Percentiles rank a stretch among this genome's conserved stretches.
Evolutionary conservation across 2,888 invertebrate genomes (phyloP).

Genomic region (Panzeria rudis): DNA sequence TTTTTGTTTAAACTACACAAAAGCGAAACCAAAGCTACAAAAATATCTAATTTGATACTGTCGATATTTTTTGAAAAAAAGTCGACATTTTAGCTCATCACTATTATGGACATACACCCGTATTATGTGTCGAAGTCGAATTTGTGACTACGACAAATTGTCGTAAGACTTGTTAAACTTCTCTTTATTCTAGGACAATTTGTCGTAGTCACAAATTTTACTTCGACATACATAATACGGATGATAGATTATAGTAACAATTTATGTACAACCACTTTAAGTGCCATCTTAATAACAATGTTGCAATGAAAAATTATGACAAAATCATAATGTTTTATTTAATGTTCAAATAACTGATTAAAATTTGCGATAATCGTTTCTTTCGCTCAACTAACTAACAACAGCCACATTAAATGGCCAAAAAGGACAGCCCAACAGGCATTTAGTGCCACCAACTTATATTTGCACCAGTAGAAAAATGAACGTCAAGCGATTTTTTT

Average conservation of each 20-base stretch:
- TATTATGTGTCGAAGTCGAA: no score
- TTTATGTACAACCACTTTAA: slow-evolving; percentile 26
- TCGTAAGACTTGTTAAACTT: no score
- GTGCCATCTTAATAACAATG: slow-evolving; percentile 24
- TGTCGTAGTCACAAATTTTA: no score
- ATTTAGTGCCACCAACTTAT: slow-evolving; percentile 13
- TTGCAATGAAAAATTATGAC: slow-evolving; percentile 29
- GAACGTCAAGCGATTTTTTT: slow-evolving; percentile 15
- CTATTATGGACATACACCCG: no score
- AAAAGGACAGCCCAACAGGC: background rate
- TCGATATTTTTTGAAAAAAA: no score
- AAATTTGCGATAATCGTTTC: slow-evolving; percentile 51
- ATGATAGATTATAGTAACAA: background rate
- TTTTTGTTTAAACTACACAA: no score
- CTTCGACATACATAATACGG: no score
- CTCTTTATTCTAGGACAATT: no score
- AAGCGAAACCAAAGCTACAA: no score
- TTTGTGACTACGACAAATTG: no score
- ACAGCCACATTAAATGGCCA: slow-evolving; percentile 1
- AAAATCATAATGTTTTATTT: slow-evolving; percentile 55
- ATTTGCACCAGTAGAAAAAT: slow-evolving; percentile 6
- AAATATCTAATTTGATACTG: no score
- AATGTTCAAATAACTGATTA: slow-evolving; percentile 60
- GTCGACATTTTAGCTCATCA: no score
- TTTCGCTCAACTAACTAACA: background rate